Conservation (phyloP, 23 tunicate genomes). For the Halocynthia aurantium region DNA sequence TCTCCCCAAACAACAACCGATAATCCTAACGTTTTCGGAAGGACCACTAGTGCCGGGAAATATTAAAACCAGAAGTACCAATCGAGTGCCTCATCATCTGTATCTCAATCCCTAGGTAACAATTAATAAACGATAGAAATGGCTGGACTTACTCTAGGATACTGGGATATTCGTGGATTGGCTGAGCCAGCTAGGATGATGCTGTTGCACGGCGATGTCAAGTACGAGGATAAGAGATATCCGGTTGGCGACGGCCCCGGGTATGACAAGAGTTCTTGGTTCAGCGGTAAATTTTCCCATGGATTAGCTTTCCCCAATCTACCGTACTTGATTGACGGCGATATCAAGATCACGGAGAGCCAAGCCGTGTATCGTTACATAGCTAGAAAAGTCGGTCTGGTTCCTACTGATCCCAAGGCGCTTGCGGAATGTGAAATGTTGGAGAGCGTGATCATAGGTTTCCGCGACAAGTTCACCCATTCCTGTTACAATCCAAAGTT, state of each 20-base stretch:
- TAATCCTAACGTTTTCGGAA: too few relatives aligned
- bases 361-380: constrained; percentile 27
- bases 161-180: constrained; percentile 81
- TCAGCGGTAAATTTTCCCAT: constrained; percentile 11
- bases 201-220: constrained; percentile 39
- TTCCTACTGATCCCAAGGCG: not conserved
- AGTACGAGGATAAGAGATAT: constrained; percentile 57
- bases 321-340: constrained; percentile 40
- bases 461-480: not conserved
- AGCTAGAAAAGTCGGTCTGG: constrained; percentile 26
- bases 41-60: too few relatives aligned
- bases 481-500: constrained; percentile 12
- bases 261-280: constrained; percentile 50
- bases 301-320: constrained; percentile 34
- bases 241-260: constrained; percentile 21
- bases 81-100: too few relatives aligned
- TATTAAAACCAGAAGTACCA: too few relatives aligned
- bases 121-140: constrained; percentile 7
- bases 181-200: constrained; percentile 72
- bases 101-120: too few relatives aligned
- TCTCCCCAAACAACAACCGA: too few relatives aligned
- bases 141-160: constrained; percentile 52
- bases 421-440: constrained; percentile 19
- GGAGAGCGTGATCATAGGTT: not conserved
- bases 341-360: constrained; percentile 22